These are phyloP conservation scores for Lycocerus yunnanus DNA, from an alignment of 2,888 invertebrate species.

Conservation along the genomic window DNA sequence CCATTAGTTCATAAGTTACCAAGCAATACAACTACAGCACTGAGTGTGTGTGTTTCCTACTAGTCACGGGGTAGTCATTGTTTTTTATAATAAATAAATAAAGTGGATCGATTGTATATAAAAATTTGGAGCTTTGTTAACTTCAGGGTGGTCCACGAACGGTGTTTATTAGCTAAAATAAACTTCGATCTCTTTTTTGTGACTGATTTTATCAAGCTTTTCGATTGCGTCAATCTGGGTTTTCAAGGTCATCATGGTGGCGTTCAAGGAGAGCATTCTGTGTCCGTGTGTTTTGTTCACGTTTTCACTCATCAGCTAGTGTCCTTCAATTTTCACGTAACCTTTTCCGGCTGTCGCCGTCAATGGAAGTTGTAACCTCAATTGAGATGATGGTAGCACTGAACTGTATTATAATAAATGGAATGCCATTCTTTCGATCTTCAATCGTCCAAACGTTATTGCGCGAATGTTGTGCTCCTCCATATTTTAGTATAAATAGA, in stretches of 20 bases:
- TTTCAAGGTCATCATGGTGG: not conserved
- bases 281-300: not conserved
- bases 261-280: not conserved
- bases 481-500: too few species aligned
- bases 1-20: conserved; percentile 39
- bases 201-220: not conserved
- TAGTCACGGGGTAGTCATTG: conserved; percentile 51
- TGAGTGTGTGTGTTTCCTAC: conserved; percentile 46
- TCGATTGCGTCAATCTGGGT: not conserved
- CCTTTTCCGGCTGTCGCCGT: not conserved
- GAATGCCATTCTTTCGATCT: too few species aligned
- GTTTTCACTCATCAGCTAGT: not conserved
- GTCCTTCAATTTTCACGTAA: not conserved
- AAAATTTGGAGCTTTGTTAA: not conserved
- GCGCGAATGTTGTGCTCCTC: not conserved
- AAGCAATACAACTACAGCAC: conserved; percentile 45
- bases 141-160: not conserved
- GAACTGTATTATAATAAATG: not conserved
- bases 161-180: not conserved
- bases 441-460: too few species aligned
- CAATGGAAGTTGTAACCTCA: not conserved
- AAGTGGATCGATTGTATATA: conserved; percentile 17
- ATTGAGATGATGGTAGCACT: not conserved
- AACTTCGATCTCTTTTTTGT: not conserved
- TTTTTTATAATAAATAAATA: conserved; percentile 14